phyloP scores from a whole-genome alignment of 2,113 vertebrate genomes.

The Sprattus sprattus region DNA sequence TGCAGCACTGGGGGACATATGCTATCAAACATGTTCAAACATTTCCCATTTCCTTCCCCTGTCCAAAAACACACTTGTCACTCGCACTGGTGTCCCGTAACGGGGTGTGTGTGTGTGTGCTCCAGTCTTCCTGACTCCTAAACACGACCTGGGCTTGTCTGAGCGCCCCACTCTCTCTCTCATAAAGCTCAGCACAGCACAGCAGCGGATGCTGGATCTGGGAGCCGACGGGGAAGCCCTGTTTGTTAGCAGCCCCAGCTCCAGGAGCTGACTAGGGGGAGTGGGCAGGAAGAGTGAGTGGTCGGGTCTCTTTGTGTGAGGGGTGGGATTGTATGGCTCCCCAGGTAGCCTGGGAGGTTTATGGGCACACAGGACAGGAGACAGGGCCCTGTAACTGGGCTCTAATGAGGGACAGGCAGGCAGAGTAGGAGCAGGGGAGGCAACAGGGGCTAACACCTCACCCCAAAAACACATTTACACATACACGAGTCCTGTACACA shows the following conservation, averaged over 20 bases:
- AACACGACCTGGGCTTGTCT: background rate
- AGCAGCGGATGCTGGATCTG: background rate
- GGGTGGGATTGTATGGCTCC: conserved; percentile 32
- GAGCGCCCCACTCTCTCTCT: background rate
- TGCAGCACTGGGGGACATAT: background rate
- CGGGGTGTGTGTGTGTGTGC: background rate
- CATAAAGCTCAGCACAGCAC: background rate
- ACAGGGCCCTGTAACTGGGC: conserved; percentile 48
- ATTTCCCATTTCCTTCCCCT: background rate
- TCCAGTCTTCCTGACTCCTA: no score
- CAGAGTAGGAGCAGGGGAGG: conserved; percentile 49
- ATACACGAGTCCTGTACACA: background rate
- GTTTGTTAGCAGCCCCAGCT: background rate
- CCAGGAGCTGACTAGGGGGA: no score
- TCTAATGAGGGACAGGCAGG: conserved; percentile 61
- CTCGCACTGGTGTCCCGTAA: no score
- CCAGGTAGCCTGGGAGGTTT: conserved; percentile 54
- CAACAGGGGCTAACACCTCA: conserved; percentile 52
- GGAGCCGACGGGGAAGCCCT: background rate
- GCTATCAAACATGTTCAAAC: background rate
- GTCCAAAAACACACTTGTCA: background rate
- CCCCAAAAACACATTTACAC: conserved; percentile 23
- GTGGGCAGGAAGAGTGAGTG: background rate
- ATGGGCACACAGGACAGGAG: conserved; percentile 50
- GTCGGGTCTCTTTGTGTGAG: background rate